A percentile compares a stretch with the other conserved stretches of the same genome.
phyloP scores from a whole-genome alignment of 2,113 vertebrate genomes.

The Chlorodrepanis virens region DNA sequence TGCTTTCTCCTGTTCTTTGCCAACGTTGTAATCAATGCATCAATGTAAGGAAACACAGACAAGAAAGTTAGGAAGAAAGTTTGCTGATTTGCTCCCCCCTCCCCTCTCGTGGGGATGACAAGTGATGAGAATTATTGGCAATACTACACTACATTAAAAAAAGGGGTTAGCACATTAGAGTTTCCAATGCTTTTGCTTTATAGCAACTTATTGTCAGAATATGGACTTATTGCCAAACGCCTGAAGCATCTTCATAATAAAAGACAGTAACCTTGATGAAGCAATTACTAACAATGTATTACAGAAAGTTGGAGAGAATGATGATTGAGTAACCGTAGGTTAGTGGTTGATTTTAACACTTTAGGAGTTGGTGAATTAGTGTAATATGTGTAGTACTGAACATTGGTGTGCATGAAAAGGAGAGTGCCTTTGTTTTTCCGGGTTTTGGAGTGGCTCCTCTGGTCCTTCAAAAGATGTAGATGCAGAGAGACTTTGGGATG shows the following conservation, averaged over 20 bases:
- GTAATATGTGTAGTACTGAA: conserved; percentile 35
- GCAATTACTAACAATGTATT: conserved; percentile 81
- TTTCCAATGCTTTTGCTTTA: conserved; percentile 69
- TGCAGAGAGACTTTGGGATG: neutral
- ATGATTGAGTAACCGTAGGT: conserved; percentile 76
- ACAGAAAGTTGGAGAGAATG: conserved; percentile 76
- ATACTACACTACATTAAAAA: conserved; percentile 61
- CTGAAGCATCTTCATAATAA: conserved; percentile 79
- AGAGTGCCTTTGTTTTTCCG: conserved; percentile 69
- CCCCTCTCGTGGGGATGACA: conserved; percentile 55
- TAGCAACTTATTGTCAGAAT: conserved; percentile 78
- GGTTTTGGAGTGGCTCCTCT: conserved; percentile 61
- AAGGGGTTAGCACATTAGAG: conserved; percentile 58
- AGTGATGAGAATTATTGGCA: conserved; percentile 72
- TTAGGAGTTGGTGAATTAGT: conserved; percentile 67
- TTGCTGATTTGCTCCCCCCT: conserved; percentile 36
- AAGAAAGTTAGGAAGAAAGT: conserved; percentile 54
- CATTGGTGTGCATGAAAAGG: neutral
- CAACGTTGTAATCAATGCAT: conserved; percentile 38
- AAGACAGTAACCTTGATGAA: conserved; percentile 83
- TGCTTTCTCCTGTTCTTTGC: conserved; percentile 47
- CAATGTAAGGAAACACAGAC: conserved; percentile 5
- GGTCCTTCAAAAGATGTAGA: conserved; percentile 41
- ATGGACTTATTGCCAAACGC: conserved; percentile 77
- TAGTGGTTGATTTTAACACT: conserved; percentile 78